Base-by-base conservation (phyloP, 2,113 vertebrate genomes). In the Halcyon senegalensis region DNA sequence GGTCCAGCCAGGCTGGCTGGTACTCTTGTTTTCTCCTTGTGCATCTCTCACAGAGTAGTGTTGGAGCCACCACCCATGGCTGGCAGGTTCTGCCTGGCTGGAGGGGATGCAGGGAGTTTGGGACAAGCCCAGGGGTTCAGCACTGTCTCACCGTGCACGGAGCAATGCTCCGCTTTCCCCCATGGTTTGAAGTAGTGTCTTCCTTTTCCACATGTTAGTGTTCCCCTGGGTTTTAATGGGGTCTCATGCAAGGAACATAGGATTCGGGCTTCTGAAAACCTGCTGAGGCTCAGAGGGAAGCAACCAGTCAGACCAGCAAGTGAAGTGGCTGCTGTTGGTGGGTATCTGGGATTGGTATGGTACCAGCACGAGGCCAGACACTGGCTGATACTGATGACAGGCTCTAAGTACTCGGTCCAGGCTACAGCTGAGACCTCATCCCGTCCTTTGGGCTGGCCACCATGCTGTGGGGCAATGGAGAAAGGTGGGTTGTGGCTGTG, bases 201-300 rank as follows among this genome's bases (percentile, higher is more conserved):
- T 39, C 46, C 43, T 67, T 59, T n/a, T 75, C 56, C 25, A 2
- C 0, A 0, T n/a, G 39, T 50, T 39, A 5, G 5, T 18, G 62
- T 24, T 30, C 13, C 51, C 1, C 0, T 28, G 44, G 66, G 15
- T n/a, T 85, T 75, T 7, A 9, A 33, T 50, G 53, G 48, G 37
- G 4, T 69, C 55, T 16, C 0, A 0, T 60, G 53, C 21, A n/a
- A 39, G 41, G n/a, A 68, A 2, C 0, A 0, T 41, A 78, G 5
- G 9, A 43, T 72, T 85, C 16, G 2, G 30, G 27, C 39, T 93
- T 53, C 67, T 69, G 63, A 18, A 5, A 80, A 41, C 13, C 43
- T 55, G 0, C 37, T 23, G 44, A 25, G 37, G 25, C 68, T 83
- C 44, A 13, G 35, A 51, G 79, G 30, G 43, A 12, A 20, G 60